Evolutionary conservation across 2,113 vertebrate species (phyloP).

Genomic region (Zosterops hypoxanthus): DNA sequence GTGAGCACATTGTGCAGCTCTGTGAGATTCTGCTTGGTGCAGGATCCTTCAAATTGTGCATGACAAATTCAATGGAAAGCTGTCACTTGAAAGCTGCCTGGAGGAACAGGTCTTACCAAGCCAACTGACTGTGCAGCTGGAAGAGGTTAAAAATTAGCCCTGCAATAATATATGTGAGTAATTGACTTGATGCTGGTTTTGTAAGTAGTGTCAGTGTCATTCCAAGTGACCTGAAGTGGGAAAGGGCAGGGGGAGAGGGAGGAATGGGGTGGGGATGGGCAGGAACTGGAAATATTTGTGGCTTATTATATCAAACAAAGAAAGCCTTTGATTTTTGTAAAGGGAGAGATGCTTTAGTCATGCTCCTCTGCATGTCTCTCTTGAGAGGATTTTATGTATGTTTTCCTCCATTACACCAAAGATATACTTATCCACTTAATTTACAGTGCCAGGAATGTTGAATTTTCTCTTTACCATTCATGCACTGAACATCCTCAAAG

Average conservation of each 20-base stretch:
- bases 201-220: not conserved
- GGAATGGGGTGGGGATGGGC: not conserved
- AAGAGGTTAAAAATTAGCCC: constrained; percentile 30
- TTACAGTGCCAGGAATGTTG: not conserved
- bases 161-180: not conserved
- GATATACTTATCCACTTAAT: not conserved
- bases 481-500: not conserved
- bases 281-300: not conserved
- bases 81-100: not conserved
- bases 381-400: not conserved
- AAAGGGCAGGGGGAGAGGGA: not conserved
- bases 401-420: not conserved
- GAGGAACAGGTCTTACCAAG: accelerated
- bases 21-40: not conserved
- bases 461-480: not conserved
- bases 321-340: not conserved
- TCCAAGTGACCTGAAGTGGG: not conserved
- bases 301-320: not conserved
- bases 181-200: constrained; percentile 1
- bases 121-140: not conserved
- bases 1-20: not conserved
- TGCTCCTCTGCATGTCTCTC: not conserved
- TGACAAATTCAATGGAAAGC: not conserved
- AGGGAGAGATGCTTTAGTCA: not conserved
- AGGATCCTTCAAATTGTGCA: not conserved